A percentile compares a stretch with the other conserved stretches of the same genome.
Evolutionary conservation across 1,140 invertebrate species (phyloP).

Genomic region (Drosophila saltans): DNA sequence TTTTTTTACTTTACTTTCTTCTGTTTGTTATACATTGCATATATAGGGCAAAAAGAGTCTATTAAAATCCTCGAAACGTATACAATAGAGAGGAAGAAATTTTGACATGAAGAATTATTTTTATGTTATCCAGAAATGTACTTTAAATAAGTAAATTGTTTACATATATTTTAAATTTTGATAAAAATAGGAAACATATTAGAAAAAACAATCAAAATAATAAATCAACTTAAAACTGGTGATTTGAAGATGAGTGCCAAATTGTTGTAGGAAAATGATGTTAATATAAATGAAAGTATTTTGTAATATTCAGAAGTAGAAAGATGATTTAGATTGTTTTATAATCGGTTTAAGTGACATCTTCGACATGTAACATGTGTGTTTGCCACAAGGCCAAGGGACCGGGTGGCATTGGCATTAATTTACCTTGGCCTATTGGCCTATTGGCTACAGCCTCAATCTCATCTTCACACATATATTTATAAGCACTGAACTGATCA

Average conservation of each 20-base stretch:
- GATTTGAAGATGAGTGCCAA: no score
- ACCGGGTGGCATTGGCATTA: conserved; percentile 39
- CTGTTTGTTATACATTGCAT: not conserved
- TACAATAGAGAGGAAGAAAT: not conserved
- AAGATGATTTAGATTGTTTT: not conserved
- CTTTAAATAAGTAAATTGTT: no score
- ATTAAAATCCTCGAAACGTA: not conserved
- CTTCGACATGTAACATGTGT: not conserved
- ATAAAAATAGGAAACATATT: no score
- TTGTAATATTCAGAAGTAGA: not conserved
- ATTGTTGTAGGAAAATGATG: no score
- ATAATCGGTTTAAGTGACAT: not conserved
- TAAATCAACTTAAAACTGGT: no score
- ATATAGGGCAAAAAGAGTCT: not conserved
- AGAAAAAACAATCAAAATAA: no score
- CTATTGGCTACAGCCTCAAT: no score
- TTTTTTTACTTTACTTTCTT: not conserved
- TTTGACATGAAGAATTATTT: no score
- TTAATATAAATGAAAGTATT: not conserved
- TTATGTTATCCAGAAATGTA: no score
- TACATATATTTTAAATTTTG: no score
- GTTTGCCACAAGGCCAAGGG: conserved; percentile 43
- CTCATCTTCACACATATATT: conserved; percentile 47
- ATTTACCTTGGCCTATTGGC: not conserved
- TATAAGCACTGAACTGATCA: conserved; percentile 42